phyloP scores from a whole-genome alignment of 2,113 vertebrate genomes.

The Reinhardtius hippoglossoides region DNA sequence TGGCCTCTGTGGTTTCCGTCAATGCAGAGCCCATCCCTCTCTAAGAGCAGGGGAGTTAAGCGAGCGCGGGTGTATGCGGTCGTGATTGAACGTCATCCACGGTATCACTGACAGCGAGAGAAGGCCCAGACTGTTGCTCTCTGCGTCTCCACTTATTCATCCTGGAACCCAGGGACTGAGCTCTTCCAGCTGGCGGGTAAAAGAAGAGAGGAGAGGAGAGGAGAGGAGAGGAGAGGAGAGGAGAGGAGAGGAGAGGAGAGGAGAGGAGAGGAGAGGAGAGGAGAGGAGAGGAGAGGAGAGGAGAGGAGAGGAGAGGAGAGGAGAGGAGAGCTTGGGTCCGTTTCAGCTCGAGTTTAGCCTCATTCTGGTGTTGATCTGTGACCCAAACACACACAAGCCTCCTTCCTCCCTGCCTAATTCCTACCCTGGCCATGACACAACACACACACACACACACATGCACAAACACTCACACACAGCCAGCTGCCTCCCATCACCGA shows the following conservation, averaged over 20 bases:
- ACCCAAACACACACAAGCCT: conserved; percentile 69
- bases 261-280: conserved; percentile 4
- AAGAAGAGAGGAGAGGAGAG: background rate
- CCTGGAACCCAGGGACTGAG: conserved; percentile 58
- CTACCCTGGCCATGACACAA: conserved; percentile 51
- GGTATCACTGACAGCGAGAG: conserved; percentile 78
- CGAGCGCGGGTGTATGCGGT: conserved; percentile 64
- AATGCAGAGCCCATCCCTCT: conserved; percentile 61
- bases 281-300: background rate
- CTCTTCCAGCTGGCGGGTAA: conserved; percentile 70
- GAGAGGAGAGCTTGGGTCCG: conserved; percentile 46
- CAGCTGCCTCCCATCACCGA: conserved; percentile 79
- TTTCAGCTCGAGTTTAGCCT: conserved; percentile 69
- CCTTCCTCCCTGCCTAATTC: conserved; percentile 40
- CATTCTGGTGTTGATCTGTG: conserved; percentile 62
- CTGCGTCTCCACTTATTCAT: conserved; percentile 72
- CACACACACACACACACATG: conserved; percentile 42
- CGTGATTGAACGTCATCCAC: conserved; percentile 75
- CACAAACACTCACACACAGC: conserved; percentile 64
- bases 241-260: background rate
- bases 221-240: background rate
- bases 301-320: background rate
- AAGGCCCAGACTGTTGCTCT: conserved; percentile 74
- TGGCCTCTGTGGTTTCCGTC: conserved; percentile 73
- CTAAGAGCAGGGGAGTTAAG: conserved; percentile 70